Base-by-base conservation (phyloP, 1,140 invertebrate genomes). In the Drosophila hydei region DNA sequence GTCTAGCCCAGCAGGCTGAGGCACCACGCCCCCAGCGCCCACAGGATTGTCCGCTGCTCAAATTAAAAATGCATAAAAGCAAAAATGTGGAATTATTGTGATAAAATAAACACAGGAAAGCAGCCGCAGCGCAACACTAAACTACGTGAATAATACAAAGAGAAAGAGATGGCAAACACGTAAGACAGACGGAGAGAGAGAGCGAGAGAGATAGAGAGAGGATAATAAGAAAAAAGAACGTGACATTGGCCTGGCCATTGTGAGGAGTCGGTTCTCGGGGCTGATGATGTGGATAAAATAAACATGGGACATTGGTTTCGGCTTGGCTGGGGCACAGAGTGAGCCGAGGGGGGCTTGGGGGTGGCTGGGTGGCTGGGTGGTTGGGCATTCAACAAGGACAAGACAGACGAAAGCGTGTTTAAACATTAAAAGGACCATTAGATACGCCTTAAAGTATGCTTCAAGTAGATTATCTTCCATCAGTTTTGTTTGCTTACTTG, bases 401-500 rank as follows among this genome's bases (percentile, higher is more conserved):
- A 71, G 58, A 70, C 52, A 68, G 73, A 78, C 63, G 83, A 88
- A 87, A 79, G 83, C 84, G 83, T 89, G 80, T 89, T 90, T 85
- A 90, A 90, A 90, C 84, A 83, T 81, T 85, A 81, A 90, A 78
- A 87, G 84, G 79, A 85, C 88, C 84, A 90, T 90, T 90, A 90
- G 83, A 89, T 90, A 85, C 89, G 89, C 89, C 89, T 90, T 90
- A 90, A 90, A 90, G 89, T 89, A 90, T 90, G 83, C 88, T 89
- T 89, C 88, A 90, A 90, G 89, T 78, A 89, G 89, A 90, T 90
- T 90, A 90, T 90, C 83, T 90, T 84, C 77, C 88, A 90, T 90
- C 88, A 90, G 77, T 90, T 87, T 87, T 87, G 83, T 87, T 87
- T 87, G 83, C 83, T 87, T 87, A 81, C 83, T 87, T 88, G 71